Percentiles rank a stretch among this genome's conserved stretches.
Evolutionary conservation across 2,797 vertebrate genomes (phyloP).

Genomic region (Rhinella marina): DNA sequence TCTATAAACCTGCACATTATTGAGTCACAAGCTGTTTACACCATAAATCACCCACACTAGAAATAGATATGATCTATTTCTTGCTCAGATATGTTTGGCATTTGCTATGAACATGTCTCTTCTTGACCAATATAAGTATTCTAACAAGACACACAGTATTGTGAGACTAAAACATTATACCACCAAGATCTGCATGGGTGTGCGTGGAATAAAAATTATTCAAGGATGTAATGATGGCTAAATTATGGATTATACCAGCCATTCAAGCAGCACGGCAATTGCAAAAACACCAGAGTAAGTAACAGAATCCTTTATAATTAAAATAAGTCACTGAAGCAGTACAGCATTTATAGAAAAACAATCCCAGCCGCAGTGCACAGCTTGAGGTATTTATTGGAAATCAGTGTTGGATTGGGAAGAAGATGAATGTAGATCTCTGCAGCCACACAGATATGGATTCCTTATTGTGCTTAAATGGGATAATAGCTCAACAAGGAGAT

Average conservation of each 20-base stretch:
- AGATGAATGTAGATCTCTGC: conserved; percentile 41
- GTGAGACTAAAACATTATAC: conserved; percentile 32
- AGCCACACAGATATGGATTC: conserved; percentile 50
- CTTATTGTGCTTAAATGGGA: conserved; percentile 48
- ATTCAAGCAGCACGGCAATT: conserved; percentile 35
- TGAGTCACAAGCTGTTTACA: conserved; percentile 18
- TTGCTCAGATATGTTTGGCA: conserved; percentile 6
- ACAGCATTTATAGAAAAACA: conserved; percentile 51
- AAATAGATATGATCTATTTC: conserved; percentile 23
- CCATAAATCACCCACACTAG: conserved; percentile 20
- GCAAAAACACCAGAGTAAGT: conserved; percentile 51
- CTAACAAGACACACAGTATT: neutral
- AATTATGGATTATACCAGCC: conserved; percentile 41
- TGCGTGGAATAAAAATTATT: conserved; percentile 35
- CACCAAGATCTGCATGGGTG: conserved; percentile 37
- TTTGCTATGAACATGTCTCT: conserved; percentile 4
- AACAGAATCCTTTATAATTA: conserved; percentile 54
- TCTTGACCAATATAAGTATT: conserved; percentile 1
- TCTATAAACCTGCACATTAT: neutral
- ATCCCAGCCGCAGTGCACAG: neutral
- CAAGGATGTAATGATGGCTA: conserved; percentile 41
- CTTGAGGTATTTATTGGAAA: conserved; percentile 54
- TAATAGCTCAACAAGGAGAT: conserved; percentile 46
- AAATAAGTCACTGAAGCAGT: conserved; percentile 47
- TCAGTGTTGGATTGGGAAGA: conserved; percentile 37